Evolutionary conservation across 2,797 vertebrate genomes (phyloP).

Genomic region (Lutjanus argentimaculatus): DNA sequence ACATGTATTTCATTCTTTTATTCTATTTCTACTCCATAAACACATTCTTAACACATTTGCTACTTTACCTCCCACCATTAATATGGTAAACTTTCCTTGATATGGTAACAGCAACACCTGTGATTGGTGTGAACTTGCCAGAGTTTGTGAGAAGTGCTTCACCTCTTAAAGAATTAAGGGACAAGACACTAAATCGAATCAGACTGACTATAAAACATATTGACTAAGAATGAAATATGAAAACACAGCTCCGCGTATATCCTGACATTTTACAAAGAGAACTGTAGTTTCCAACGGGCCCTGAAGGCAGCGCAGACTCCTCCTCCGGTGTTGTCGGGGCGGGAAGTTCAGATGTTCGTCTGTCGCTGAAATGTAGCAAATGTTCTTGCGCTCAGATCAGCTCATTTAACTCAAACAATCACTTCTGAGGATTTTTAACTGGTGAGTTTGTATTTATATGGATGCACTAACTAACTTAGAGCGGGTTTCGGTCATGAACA

Average conservation of each 20-base stretch:
- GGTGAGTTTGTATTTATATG: conserved; percentile 14
- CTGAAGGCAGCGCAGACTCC: conserved; percentile 46
- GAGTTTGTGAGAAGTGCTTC: background rate
- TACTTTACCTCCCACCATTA: background rate
- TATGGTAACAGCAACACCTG: background rate
- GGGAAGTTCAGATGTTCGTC: conserved; percentile 62
- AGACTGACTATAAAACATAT: background rate
- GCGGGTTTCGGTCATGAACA: accelerated
- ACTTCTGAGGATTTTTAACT: accelerated
- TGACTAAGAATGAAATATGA: background rate
- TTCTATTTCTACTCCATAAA: background rate
- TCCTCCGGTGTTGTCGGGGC: conserved; percentile 44
- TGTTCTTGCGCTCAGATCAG: accelerated
- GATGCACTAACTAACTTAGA: background rate
- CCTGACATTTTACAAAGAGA: background rate
- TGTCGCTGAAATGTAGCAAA: background rate
- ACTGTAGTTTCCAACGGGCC: conserved; percentile 10
- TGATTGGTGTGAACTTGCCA: background rate
- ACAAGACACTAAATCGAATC: background rate
- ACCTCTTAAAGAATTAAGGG: too few species aligned
- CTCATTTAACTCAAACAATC: background rate
- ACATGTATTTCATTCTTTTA: background rate
- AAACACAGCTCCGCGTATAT: background rate
- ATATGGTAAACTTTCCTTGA: background rate
- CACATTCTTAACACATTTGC: background rate